Conservation (phyloP, 2,797 vertebrate species). For the Potorous gilbertii region DNA sequence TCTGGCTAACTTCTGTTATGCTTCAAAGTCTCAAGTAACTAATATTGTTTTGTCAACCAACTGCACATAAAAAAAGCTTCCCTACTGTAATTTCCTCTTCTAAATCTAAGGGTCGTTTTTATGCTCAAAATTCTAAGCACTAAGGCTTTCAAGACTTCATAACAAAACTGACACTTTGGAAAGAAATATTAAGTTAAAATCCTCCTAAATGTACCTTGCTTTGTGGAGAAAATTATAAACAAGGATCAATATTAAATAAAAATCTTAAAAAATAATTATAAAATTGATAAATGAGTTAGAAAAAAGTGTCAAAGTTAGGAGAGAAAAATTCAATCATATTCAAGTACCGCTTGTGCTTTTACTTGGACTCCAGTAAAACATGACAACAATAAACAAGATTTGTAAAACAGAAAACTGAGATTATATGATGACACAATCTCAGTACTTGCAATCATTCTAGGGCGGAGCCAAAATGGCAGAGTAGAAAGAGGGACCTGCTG, state of each 20-base stretch:
- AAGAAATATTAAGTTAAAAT: constrained; percentile 38
- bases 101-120: constrained; percentile 24
- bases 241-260: constrained; percentile 54
- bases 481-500: too few species aligned
- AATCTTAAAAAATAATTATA: constrained; percentile 73
- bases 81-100: background rate
- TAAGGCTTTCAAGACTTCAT: background rate
- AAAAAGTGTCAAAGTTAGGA: constrained; percentile 64
- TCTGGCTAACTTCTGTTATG: background rate
- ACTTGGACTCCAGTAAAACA: constrained; percentile 69
- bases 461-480: too few species aligned
- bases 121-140: constrained; percentile 7
- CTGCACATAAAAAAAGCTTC: constrained; percentile 11
- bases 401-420: constrained; percentile 72
- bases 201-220: constrained; percentile 55
- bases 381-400: constrained; percentile 53
- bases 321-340: constrained; percentile 73
- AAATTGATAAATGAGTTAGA: constrained; percentile 77
- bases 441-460: constrained; percentile 2
- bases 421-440: constrained; percentile 49
- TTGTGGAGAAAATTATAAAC: constrained; percentile 59
- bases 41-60: constrained; percentile 16
- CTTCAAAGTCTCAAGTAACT: background rate
- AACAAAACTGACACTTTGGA: constrained; percentile 3
- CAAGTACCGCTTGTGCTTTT: constrained; percentile 70